A percentile compares a stretch with the other conserved stretches of the same genome.
Conservation (phyloP, 2,888 invertebrate genomes). For the Lasioglossum lativentre region DNA sequence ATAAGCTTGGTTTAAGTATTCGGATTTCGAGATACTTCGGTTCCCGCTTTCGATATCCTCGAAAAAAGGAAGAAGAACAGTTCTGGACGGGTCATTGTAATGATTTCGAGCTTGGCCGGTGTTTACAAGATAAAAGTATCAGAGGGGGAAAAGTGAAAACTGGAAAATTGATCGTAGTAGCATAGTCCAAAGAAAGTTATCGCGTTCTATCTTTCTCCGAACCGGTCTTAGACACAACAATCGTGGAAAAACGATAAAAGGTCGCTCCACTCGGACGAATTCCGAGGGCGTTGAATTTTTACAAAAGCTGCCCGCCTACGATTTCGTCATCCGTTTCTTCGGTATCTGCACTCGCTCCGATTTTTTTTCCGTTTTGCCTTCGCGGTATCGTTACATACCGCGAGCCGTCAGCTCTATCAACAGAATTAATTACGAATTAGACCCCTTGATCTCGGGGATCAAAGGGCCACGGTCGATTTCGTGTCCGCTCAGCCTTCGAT, state of each 20-base stretch:
- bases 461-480: constrained; percentile 16
- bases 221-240: not conserved
- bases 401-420: not conserved
- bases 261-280: not conserved
- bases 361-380: not conserved
- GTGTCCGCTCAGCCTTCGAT: not conserved
- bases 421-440: constrained; percentile 44
- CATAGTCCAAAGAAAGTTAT: not conserved
- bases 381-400: not conserved
- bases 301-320: not conserved
- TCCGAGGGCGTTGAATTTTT: constrained; percentile 16
- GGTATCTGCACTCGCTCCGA: not conserved
- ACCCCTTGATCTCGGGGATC: constrained; percentile 27
- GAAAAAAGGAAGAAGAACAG: not conserved
- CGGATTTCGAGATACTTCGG: too few species aligned
- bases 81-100: not conserved
- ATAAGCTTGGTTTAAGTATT: not conserved
- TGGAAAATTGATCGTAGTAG: not conserved
- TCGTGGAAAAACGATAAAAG: not conserved
- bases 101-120: not conserved
- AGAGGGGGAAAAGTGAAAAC: not conserved
- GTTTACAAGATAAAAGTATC: constrained; percentile 7
- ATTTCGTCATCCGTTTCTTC: not conserved
- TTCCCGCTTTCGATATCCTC: not conserved
- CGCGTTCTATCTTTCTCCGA: not conserved